Evolutionary conservation across 2,797 vertebrate species (phyloP), one percentile per base, ranked within the genome.

Genomic region (Odontamblyopus lacepedii): DNA sequence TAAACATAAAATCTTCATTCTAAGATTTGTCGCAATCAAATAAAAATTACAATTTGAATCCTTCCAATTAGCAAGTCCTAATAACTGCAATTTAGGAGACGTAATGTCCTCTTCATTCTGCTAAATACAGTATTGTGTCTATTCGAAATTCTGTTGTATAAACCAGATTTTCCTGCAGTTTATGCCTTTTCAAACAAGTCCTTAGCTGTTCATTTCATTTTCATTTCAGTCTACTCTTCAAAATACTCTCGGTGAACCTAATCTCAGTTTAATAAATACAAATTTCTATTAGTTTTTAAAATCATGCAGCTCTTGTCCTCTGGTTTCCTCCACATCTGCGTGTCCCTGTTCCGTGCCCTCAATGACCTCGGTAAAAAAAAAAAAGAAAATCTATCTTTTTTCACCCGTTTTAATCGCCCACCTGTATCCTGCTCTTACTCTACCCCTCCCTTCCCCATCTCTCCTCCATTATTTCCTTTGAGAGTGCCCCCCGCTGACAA

Each of bases 391-490:
- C 41, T 0, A 16, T 0, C 71, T 50, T 56, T 70, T 53, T 74
- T 66, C 55, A 0, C 19, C 65, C 4, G 12, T 53, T 84, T 78
- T 65, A 83, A 70, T 71, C 26, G 48, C 19, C 41, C 65, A 11
- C 56, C 66, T 67, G 44, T 71, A 66, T 73, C 73, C 69, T 57
- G 63, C 55, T 32, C 68, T 71, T 70, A 60, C 67, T 77, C 48
- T 61, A 12, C 73, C 69, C 69, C 68, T 56, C 67, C 75, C 38
- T 61, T 12, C 74, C 69, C 69, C 68, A 72, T 82, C 78, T 66
- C 63, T 78, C 83, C 78, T 88, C 90, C 88, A 91, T 91, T 89
- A 89, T 90, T 90, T 88, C 87, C 82, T 90, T 90, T 92, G 90
- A 95, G 81, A 63, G 1, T 91, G 75, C 38, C 84, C 78, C 89